Base-by-base conservation (phyloP, 2,797 vertebrate species). In the Neolamprologus multifasciatus region DNA sequence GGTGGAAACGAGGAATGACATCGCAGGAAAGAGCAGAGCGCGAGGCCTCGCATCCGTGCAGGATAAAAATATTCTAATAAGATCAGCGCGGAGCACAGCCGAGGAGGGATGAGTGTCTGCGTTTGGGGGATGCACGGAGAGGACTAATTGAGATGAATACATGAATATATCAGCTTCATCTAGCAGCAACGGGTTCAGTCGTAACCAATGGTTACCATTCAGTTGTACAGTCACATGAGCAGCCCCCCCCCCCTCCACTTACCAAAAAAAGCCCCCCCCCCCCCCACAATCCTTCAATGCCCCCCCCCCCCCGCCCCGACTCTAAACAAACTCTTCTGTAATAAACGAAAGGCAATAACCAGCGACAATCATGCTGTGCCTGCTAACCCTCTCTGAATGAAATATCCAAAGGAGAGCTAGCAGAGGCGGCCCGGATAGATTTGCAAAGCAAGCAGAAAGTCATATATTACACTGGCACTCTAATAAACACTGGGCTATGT, bases 341-440 rank as follows among this genome's bases (percentile, higher is more conserved):
- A 96, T 96, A 96, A 96, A 95, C 93, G 91, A 92, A 94, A 95
- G 91, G 95, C 94, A 96, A 96, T 96, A 96, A 96, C 86, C 94
- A 90, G 92, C 82, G 82, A 95, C 93, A 95, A 95, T 95, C 95
- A 95, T 83, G 87, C 91, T 86, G 91, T 76, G 91, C 93, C 95
- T 91, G 93, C 94, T 92, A 94, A 94, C 93, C 90, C 92, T 87
- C 92, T 78, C 82, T 79, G 89, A 91, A 93, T 94, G 92, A 95
- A 94, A 95, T 93, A 95, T 95, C 93, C 93, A 90, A 87, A 89
- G 91, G 87, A 89, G 86, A 90, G 93, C 89, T 48, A 89, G 90
- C 90, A 81, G 80, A 91, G 93, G 93, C 93, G 90, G 92, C 79
- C 83, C 8, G 79, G 92, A 92, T 91, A 92, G 93, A 94, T 94